Conservation (phyloP, 2,113 vertebrate genomes). For the Chlamydotis undulata region DNA sequence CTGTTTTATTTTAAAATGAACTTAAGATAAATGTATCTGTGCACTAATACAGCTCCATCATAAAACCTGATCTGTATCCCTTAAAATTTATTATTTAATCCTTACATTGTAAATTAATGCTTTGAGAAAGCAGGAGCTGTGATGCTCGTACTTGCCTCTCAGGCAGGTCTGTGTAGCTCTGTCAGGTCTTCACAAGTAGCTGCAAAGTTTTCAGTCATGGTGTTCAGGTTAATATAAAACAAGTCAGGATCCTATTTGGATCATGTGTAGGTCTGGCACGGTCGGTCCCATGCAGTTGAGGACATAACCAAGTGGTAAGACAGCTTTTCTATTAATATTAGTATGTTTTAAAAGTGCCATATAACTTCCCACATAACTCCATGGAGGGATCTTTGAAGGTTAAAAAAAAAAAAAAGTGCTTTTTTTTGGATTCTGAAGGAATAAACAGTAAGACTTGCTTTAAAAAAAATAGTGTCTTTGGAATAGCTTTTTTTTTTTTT, state of each 20-base stretch:
- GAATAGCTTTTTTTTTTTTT: background rate
- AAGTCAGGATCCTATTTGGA: background rate
- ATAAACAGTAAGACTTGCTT: background rate
- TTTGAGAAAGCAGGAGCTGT: background rate
- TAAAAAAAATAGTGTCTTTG: background rate
- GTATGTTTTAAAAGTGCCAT: background rate
- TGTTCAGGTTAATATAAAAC: background rate
- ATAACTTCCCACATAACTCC: background rate
- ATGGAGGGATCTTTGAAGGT: background rate
- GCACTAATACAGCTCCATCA: background rate
- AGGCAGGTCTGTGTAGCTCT: background rate
- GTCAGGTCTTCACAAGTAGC: background rate
- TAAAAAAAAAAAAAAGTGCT: fast-evolving
- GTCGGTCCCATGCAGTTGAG: background rate
- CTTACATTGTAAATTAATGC: background rate
- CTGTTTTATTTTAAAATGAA: background rate
- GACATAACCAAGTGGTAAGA: background rate
- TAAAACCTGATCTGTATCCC: background rate
- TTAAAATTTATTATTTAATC: background rate
- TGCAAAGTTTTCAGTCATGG: background rate
- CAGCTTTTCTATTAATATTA: background rate
- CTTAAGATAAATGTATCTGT: background rate
- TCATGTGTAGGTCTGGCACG: background rate
- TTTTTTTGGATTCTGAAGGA: background rate
- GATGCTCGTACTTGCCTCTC: background rate